Evolutionary conservation across 2,888 invertebrate genomes (phyloP).

Genomic region (Ecdyonurus torrentis): DNA sequence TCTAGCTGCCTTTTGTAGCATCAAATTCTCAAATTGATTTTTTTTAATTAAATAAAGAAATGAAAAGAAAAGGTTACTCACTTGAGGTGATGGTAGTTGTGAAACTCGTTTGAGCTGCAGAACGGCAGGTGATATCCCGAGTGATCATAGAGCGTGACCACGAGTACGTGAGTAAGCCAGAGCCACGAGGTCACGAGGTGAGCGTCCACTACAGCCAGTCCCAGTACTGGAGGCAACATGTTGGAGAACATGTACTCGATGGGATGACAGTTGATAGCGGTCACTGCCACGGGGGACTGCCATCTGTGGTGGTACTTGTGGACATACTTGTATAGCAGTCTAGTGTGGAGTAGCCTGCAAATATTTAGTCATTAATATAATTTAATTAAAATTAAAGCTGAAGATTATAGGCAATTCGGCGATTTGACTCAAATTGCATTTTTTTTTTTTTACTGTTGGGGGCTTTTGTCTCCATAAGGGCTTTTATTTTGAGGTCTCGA

Average conservation of each 20-base stretch:
- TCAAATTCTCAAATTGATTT: not conserved
- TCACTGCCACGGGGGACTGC: constrained; percentile 73
- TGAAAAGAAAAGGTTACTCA: constrained; percentile 25
- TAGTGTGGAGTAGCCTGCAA: constrained; percentile 54
- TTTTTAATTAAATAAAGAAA: not conserved
- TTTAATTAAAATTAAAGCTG: too few species aligned
- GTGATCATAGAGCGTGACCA: constrained; percentile 64
- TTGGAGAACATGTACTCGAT: constrained; percentile 58
- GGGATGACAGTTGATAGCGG: constrained; percentile 66
- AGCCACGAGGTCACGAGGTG: constrained; percentile 62
- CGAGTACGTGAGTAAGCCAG: constrained; percentile 62
- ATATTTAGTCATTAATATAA: too few species aligned
- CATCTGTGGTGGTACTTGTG: constrained; percentile 81
- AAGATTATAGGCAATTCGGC: too few species aligned
- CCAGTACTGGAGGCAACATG: constrained; percentile 50
- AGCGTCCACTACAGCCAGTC: constrained; percentile 49
- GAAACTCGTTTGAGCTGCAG: constrained; percentile 70
- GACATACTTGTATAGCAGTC: constrained; percentile 56
- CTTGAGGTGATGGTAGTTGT: constrained; percentile 79
- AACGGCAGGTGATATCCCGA: constrained; percentile 76
- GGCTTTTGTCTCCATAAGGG: too few species aligned
- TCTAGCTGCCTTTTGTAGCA: too few species aligned
- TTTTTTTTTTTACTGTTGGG: too few species aligned
- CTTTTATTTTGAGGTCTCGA: too few species aligned
- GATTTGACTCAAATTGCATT: too few species aligned